phyloP scores from a whole-genome alignment of 2,797 vertebrate genomes.

The Chelidonichthys spinosus region DNA sequence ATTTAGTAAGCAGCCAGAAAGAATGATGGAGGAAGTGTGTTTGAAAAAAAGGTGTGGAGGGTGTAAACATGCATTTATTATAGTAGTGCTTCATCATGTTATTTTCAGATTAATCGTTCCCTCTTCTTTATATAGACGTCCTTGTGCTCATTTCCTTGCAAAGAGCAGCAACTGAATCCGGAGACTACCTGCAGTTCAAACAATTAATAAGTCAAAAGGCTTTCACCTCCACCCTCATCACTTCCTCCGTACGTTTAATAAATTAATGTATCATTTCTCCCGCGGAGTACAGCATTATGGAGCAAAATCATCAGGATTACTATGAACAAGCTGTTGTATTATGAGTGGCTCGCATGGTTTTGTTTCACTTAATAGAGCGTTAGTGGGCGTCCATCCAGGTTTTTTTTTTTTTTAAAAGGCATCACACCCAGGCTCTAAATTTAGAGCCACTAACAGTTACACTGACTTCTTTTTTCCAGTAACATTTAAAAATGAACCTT shows the following conservation, averaged over 20 bases:
- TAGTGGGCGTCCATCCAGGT: slow-evolving; percentile 25
- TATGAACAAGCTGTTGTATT: slow-evolving; percentile 34
- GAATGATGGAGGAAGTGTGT: slow-evolving; percentile 23
- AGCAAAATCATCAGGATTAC: slow-evolving; percentile 42
- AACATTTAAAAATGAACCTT: slow-evolving; percentile 37
- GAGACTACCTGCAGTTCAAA: slow-evolving; percentile 31
- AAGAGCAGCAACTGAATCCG: slow-evolving; percentile 32
- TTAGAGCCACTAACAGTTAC: slow-evolving; percentile 23
- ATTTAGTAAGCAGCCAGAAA: slow-evolving; percentile 36
- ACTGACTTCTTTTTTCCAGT: slow-evolving; percentile 13
- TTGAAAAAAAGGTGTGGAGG: not conserved
- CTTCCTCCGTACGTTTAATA: slow-evolving; percentile 51
- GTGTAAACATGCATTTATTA: slow-evolving; percentile 18
- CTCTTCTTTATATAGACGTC: slow-evolving; percentile 35
- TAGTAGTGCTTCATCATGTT: not conserved
- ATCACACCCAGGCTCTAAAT: slow-evolving; percentile 16
- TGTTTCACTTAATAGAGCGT: slow-evolving; percentile 31
- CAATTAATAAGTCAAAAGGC: slow-evolving; percentile 59
- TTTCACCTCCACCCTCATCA: slow-evolving; percentile 48
- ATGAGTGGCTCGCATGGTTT: slow-evolving; percentile 20
- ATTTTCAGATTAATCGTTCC: not conserved
- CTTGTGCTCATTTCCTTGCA: slow-evolving; percentile 44
- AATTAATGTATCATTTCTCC: slow-evolving; percentile 49
- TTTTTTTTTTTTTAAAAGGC: not conserved
- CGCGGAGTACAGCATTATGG: slow-evolving; percentile 31